Conservation (phyloP, 92 coral and sea anemone genomes). For the Zoanthus sociatus region DNA sequence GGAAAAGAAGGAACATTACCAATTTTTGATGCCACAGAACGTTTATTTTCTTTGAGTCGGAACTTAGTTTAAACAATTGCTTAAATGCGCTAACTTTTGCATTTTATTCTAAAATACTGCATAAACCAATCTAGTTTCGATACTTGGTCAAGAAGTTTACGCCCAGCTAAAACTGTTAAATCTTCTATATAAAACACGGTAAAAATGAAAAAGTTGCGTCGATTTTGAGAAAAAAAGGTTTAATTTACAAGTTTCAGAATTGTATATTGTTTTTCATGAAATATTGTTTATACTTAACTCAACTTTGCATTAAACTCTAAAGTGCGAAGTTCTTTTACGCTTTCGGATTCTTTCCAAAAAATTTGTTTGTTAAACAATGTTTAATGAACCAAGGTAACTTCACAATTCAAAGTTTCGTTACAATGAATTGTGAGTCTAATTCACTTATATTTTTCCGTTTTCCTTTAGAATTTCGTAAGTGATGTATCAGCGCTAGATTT, state of each 20-base stretch:
- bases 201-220: not conserved
- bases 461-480: not conserved
- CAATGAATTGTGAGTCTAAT: not conserved
- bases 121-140: constrained; percentile 2
- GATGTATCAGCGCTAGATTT: constrained; percentile 7
- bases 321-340: constrained; percentile 11
- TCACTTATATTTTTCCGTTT: not conserved
- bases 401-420: constrained; percentile 12
- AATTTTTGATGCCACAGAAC: not conserved
- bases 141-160: not conserved
- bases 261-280: constrained; percentile 28
- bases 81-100: not conserved
- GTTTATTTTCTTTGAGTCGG: not conserved
- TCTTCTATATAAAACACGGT: not conserved
- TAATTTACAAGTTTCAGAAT: not conserved
- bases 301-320: not conserved
- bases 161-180: not conserved
- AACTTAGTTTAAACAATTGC: not conserved
- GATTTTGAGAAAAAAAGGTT: not conserved
- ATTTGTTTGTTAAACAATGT: constrained; percentile 37
- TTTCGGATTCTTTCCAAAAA: not conserved
- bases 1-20: not conserved
- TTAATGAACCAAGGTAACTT: constrained; percentile 26
- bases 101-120: not conserved
- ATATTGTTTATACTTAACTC: not conserved